These are phyloP conservation scores for Lasaia peninsularis DNA, from an alignment of 1,140 invertebrate species.

Conservation along the genomic window DNA sequence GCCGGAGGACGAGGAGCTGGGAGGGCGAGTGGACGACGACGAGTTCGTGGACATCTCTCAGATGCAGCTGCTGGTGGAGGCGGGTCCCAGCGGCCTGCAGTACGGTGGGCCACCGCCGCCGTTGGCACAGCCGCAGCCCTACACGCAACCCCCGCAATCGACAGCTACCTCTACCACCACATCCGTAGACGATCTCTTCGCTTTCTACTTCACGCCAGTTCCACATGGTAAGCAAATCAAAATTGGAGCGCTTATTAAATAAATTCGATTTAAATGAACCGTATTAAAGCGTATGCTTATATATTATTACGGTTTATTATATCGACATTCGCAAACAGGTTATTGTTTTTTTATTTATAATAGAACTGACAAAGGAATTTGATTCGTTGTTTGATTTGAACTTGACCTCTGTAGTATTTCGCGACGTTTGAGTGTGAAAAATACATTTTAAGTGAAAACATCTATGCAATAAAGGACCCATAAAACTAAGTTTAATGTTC, in stretches of 20 bases:
- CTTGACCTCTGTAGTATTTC: too few species aligned
- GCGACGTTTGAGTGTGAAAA: too few species aligned
- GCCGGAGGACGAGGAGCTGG: conserved; percentile 71
- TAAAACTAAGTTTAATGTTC: too few species aligned
- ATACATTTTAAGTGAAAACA: too few species aligned
- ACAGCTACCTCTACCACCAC: conserved; percentile 37
- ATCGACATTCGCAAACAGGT: too few species aligned
- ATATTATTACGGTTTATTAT: too few species aligned
- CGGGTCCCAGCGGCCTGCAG: conserved; percentile 68
- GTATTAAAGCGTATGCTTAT: background rate
- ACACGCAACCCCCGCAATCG: conserved; percentile 38
- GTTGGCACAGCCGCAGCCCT: conserved; percentile 66
- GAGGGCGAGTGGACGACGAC: conserved; percentile 68
- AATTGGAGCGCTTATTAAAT: background rate
- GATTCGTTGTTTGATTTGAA: too few species aligned
- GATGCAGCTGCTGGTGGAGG: conserved; percentile 79
- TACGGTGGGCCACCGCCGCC: conserved; percentile 62
- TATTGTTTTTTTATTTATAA: too few species aligned
- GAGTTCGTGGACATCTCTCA: conserved; percentile 81
- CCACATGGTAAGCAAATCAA: conserved; percentile 47
- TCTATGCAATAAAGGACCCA: too few species aligned
- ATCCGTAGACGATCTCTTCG: conserved; percentile 68
- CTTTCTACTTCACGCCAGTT: conserved; percentile 60
- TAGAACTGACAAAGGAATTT: too few species aligned
- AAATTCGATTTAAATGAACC: background rate